Conservation (phyloP, 2,888 invertebrate species). For the Blastobasis adustella region DNA sequence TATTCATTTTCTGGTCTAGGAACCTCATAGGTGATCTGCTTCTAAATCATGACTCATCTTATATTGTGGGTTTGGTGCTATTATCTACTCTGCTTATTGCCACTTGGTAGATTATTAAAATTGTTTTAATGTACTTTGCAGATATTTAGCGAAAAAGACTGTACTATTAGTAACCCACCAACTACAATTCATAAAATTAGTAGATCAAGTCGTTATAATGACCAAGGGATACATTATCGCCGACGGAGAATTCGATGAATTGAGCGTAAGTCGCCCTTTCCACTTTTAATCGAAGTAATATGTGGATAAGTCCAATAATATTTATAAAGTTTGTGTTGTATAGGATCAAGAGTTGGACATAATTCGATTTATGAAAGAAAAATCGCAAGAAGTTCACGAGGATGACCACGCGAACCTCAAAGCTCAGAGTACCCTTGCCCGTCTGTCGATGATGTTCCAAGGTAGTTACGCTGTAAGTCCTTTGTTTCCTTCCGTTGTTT, state of each 20-base stretch:
- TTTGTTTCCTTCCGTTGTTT: no score
- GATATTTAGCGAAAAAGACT: conserved; percentile 78
- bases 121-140: conserved; percentile 15
- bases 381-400: conserved; percentile 45
- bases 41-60: no score
- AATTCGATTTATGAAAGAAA: conserved; percentile 53
- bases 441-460: conserved; percentile 43
- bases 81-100: no score
- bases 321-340: not conserved
- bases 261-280: conserved; percentile 37
- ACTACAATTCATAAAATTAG: conserved; percentile 83
- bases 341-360: conserved; percentile 50
- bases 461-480: conserved; percentile 36
- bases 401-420: conserved; percentile 22
- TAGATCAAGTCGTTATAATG: conserved; percentile 73
- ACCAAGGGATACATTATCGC: conserved; percentile 52
- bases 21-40: not conserved
- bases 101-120: no score
- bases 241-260: conserved; percentile 47
- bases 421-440: conserved; percentile 2
- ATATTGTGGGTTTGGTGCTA: no score
- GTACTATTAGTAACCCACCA: conserved; percentile 89
- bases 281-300: not conserved
- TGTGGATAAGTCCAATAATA: no score
- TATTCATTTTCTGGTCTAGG: not conserved